A percentile compares a stretch with the other conserved stretches of the same genome.
These are phyloP conservation scores for Perccottus glenii DNA, from an alignment of 2,113 vertebrate genomes.

Conservation along the genomic window DNA sequence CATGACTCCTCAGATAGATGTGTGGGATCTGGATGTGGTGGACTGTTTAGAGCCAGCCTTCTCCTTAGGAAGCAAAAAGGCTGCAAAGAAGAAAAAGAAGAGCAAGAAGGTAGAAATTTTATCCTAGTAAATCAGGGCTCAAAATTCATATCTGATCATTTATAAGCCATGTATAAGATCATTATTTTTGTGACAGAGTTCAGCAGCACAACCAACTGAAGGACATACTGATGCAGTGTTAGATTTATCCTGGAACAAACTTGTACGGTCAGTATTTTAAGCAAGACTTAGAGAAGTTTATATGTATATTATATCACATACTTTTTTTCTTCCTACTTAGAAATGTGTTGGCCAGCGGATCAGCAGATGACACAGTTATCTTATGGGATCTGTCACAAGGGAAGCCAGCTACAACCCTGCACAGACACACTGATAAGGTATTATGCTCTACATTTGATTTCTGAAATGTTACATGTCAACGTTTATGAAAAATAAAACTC, in stretches of 20 bases:
- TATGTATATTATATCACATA: neutral
- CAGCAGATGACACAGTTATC: slow-evolving; percentile 88
- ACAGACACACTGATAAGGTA: slow-evolving; percentile 91
- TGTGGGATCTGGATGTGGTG: slow-evolving; percentile 97
- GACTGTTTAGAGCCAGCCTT: slow-evolving; percentile 94
- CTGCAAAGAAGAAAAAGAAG: slow-evolving; percentile 91
- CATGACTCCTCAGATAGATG: slow-evolving; percentile 94
- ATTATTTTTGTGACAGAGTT: slow-evolving; percentile 66
- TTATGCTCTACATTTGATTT: neutral
- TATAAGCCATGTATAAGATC: neutral
- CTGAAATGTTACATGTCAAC: neutral
- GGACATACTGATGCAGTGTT: slow-evolving; percentile 92
- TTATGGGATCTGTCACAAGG: slow-evolving; percentile 91
- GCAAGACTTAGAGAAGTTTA: neutral
- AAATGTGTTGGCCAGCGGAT: slow-evolving; percentile 92
- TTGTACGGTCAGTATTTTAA: slow-evolving; percentile 81
- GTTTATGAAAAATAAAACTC: slow-evolving; percentile 2
- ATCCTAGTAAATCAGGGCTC: no score
- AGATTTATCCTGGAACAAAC: slow-evolving; percentile 95
- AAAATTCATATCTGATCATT: no score
- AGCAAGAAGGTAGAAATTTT: slow-evolving; percentile 82
- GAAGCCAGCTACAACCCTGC: slow-evolving; percentile 86
- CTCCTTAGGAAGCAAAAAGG: slow-evolving; percentile 88
- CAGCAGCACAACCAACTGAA: slow-evolving; percentile 76
- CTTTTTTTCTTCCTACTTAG: slow-evolving; percentile 58